Conservation (phyloP, 2,888 invertebrate species). For the Chironomus riparius region DNA sequence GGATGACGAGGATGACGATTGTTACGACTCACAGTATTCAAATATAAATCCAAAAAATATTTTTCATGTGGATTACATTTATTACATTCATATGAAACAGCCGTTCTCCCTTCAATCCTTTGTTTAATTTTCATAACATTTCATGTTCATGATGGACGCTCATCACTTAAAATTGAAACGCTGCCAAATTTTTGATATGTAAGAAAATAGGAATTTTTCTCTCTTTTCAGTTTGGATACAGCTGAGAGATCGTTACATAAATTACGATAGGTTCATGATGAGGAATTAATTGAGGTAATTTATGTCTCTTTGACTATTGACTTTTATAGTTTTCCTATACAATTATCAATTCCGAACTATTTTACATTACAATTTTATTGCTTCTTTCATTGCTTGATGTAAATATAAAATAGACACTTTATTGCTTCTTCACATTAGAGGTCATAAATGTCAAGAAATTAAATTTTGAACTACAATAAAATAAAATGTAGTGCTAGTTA, state of each 20-base stretch:
- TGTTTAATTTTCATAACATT: too few relatives aligned
- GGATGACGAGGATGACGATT: not conserved
- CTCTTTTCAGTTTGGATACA: too few relatives aligned
- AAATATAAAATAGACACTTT: not conserved
- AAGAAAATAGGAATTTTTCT: too few relatives aligned
- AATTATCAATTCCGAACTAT: not conserved
- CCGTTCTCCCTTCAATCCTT: too few relatives aligned
- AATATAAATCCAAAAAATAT: not conserved
- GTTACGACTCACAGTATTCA: not conserved
- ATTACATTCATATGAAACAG: not conserved
- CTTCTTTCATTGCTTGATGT: not conserved
- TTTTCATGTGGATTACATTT: not conserved
- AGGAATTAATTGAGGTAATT: too few relatives aligned
- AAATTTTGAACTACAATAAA: not conserved
- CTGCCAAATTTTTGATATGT: too few relatives aligned
- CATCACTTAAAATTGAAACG: too few relatives aligned
- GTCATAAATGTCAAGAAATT: slow-evolving; percentile 3
- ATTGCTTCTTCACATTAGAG: not conserved
- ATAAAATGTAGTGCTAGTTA: not conserved
- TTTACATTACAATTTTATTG: not conserved
- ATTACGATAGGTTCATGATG: too few relatives aligned
- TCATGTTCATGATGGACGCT: too few relatives aligned
- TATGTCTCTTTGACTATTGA: too few relatives aligned
- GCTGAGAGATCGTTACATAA: too few relatives aligned
- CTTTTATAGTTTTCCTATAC: not conserved